Evolutionary conservation across 2,888 invertebrate genomes (phyloP).

Genomic region (Tetheella fluctuosa): DNA sequence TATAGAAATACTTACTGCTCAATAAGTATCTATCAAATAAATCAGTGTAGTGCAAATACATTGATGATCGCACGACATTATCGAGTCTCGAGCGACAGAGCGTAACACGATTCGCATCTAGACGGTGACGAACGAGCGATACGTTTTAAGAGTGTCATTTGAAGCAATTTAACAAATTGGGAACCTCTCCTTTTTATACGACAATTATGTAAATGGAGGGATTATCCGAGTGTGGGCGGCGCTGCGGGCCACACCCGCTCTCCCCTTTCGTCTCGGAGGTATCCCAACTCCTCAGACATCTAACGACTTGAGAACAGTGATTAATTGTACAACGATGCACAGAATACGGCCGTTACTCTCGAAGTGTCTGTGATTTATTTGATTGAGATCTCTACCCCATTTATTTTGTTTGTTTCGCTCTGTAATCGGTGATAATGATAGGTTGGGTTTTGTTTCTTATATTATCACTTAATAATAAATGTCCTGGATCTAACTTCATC

Average conservation of each 20-base stretch:
- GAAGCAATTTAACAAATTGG: conserved; percentile 84
- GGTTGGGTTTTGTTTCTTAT: conserved; percentile 10
- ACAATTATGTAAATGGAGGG: conserved; percentile 85
- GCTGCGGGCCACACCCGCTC: conserved; percentile 72
- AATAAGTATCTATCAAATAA: conserved; percentile 10
- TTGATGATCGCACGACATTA: conserved; percentile 22
- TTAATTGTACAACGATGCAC: conserved; percentile 69
- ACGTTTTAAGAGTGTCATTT: conserved; percentile 71
- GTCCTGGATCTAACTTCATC: too few species aligned
- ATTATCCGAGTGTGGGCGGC: conserved; percentile 80
- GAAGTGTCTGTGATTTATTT: conserved; percentile 71
- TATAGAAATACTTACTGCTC: too few species aligned
- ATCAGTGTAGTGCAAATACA: conserved; percentile 31
- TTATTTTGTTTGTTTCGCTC: conserved; percentile 36
- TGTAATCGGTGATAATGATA: conserved; percentile 28
- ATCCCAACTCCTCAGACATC: conserved; percentile 64
- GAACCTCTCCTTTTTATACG: conserved; percentile 83
- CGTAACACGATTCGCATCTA: conserved; percentile 23
- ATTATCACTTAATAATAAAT: too few species aligned
- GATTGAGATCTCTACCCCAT: conserved; percentile 67
- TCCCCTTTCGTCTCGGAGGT: conserved; percentile 70
- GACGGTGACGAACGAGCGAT: conserved; percentile 52
- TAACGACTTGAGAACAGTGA: conserved; percentile 77
- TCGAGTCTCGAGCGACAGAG: conserved; percentile 11
- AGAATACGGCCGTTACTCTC: conserved; percentile 59